Percentiles rank a stretch among this genome's conserved stretches.
These are phyloP conservation scores for Drosophila percnosoma DNA, from an alignment of 2,888 invertebrate genomes.

Conservation along the genomic window DNA sequence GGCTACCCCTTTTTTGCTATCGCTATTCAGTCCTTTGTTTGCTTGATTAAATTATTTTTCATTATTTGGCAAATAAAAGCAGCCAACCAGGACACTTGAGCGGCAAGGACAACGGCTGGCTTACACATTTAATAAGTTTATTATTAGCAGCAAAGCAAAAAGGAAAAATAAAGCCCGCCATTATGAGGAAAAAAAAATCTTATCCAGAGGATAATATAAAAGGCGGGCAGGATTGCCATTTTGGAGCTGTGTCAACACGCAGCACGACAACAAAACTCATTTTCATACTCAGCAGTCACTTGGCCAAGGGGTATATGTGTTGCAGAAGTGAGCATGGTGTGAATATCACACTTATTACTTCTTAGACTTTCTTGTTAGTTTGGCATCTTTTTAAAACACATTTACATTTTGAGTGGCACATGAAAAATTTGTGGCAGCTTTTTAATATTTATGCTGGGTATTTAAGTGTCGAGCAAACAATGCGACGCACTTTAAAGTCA, in stretches of 20 bases:
- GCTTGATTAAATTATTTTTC: conserved; percentile 81
- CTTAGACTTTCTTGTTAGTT: neutral
- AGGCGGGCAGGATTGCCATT: conserved; percentile 39
- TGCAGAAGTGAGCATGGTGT: neutral
- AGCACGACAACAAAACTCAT: conserved; percentile 24
- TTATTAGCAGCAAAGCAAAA: conserved; percentile 62
- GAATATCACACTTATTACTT: neutral
- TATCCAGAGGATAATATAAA: conserved; percentile 59
- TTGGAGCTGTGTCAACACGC: conserved; percentile 51
- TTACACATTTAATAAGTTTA: conserved; percentile 80
- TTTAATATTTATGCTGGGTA: neutral
- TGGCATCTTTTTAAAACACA: neutral
- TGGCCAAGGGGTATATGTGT: conserved; percentile 3
- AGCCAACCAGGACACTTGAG: conserved; percentile 46
- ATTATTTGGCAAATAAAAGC: conserved; percentile 76
- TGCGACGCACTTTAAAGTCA: conserved; percentile 40
- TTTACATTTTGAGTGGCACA: neutral
- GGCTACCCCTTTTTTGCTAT: conserved; percentile 46
- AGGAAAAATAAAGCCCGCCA: conserved; percentile 41
- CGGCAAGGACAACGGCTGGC: conserved; percentile 66
- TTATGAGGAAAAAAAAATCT: conserved; percentile 56
- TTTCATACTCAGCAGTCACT: conserved; percentile 17
- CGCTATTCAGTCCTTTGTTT: conserved; percentile 61
- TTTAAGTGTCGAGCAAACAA: neutral
- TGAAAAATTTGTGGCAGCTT: neutral